phyloP scores from a whole-genome alignment of 2,113 vertebrate species.

The Muscicapa adusta region DNA sequence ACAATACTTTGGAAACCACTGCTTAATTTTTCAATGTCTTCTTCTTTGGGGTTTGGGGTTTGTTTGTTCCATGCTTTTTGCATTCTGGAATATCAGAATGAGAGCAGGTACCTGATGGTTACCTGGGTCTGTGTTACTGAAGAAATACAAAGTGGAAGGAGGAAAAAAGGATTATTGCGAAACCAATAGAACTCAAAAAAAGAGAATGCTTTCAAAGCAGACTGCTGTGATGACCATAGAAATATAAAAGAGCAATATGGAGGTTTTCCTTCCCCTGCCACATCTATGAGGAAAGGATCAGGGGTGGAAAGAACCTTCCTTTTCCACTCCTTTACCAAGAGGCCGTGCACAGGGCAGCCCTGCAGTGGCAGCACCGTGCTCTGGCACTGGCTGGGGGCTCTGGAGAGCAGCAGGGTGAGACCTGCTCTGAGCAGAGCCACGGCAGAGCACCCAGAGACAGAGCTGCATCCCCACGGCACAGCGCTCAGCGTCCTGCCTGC shows the following conservation, averaged over 20 bases:
- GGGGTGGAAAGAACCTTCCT: neutral
- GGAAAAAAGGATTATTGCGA: neutral
- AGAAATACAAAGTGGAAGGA: neutral
- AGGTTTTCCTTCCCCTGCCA: neutral
- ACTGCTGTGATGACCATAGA: neutral
- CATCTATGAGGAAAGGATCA: neutral
- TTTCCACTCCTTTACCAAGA: neutral
- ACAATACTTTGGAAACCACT: neutral
- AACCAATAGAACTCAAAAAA: neutral
- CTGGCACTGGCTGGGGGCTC: neutral
- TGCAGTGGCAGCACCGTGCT: neutral
- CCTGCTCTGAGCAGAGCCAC: neutral
- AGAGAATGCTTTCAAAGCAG: neutral
- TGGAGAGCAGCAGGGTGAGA: neutral
- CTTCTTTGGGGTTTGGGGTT: neutral
- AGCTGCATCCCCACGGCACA: neutral
- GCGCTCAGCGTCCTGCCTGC: rapidly evolving
- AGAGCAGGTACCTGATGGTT: too few relatives aligned
- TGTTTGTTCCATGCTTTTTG: neutral
- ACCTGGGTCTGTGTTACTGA: neutral
- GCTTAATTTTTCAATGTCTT: neutral
- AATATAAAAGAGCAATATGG: neutral
- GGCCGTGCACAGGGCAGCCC: neutral
- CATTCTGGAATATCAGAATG: neutral
- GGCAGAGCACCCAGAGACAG: neutral